These are phyloP conservation scores for Sesia apiformis DNA, from an alignment of 2,888 invertebrate species.

Conservation along the genomic window DNA sequence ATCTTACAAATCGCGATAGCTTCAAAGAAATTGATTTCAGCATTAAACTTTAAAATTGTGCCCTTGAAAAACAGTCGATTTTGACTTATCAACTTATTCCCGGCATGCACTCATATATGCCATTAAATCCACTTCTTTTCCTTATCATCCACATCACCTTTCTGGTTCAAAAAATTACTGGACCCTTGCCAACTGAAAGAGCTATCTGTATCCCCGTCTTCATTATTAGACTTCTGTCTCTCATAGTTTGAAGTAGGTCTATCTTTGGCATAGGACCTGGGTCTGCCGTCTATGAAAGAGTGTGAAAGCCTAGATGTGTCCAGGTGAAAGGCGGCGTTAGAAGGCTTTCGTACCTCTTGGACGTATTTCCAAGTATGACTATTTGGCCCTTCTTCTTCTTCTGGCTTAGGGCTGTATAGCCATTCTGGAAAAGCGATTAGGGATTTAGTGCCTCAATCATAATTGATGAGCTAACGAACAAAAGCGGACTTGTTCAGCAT, in stretches of 20 bases:
- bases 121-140: no score
- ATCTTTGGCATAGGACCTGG: slow-evolving; percentile 25
- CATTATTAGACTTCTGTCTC: slow-evolving; percentile 17
- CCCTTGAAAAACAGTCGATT: no score
- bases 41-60: no score
- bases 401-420: slow-evolving; percentile 54
- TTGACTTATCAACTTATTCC: no score
- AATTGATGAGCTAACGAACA: no score
- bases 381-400: slow-evolving; percentile 30
- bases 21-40: no score
- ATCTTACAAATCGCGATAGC: no score
- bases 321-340: slow-evolving; percentile 59
- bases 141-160: no score
- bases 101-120: no score
- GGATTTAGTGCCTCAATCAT: no score
- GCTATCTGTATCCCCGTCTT: slow-evolving; percentile 61
- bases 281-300: slow-evolving; percentile 28
- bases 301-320: slow-evolving; percentile 46
- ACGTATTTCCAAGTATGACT: slow-evolving; percentile 68
- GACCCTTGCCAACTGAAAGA: slow-evolving; percentile 65
- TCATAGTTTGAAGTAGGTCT: slow-evolving; percentile 29
- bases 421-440: slow-evolving; percentile 40
- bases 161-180: slow-evolving; percentile 4
- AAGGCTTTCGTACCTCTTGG: slow-evolving; percentile 57
- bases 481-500: no score